Evolutionary conservation across 2,113 vertebrate species (phyloP).

Genomic region (Fulmarus glacialis): DNA sequence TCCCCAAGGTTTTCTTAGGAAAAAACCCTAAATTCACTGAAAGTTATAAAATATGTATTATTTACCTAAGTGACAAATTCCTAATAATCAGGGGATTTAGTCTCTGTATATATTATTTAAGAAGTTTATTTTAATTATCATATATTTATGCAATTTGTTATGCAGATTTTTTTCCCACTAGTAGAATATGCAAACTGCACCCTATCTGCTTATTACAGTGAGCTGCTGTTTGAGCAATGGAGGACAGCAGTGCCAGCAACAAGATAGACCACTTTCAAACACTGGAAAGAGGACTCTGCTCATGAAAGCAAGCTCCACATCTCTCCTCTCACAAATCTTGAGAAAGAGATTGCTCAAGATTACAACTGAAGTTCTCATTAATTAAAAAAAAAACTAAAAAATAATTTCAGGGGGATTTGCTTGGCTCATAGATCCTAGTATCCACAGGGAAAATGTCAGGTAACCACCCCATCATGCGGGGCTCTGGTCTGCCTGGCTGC

Average conservation of each 20-base stretch:
- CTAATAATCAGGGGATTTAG: neutral
- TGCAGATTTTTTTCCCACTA: neutral
- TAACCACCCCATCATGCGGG: accelerated
- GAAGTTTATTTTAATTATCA: slow-evolving; percentile 27
- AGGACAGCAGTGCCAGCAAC: neutral
- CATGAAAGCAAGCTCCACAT: neutral
- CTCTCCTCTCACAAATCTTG: neutral
- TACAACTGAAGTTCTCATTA: neutral
- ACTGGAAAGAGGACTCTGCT: neutral
- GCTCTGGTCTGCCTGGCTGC: neutral
- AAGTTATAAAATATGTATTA: neutral
- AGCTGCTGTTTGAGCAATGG: neutral
- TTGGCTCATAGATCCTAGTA: neutral
- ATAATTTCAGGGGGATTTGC: neutral
- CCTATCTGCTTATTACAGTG: neutral
- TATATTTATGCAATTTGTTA: slow-evolving; percentile 54
- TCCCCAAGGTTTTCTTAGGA: neutral
- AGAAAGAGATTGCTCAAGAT: neutral
- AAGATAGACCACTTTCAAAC: neutral
- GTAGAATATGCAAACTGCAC: neutral
- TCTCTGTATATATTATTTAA: slow-evolving; percentile 50
- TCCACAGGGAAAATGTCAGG: neutral
- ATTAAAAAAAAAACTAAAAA: too few species aligned
- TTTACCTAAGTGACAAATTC: slow-evolving; percentile 39
- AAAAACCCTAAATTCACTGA: neutral